A percentile compares a stretch with the other conserved stretches of the same genome.
These are phyloP conservation scores for Trochalopteron elliotii DNA, from an alignment of 2,113 vertebrate genomes.

Conservation along the genomic window DNA sequence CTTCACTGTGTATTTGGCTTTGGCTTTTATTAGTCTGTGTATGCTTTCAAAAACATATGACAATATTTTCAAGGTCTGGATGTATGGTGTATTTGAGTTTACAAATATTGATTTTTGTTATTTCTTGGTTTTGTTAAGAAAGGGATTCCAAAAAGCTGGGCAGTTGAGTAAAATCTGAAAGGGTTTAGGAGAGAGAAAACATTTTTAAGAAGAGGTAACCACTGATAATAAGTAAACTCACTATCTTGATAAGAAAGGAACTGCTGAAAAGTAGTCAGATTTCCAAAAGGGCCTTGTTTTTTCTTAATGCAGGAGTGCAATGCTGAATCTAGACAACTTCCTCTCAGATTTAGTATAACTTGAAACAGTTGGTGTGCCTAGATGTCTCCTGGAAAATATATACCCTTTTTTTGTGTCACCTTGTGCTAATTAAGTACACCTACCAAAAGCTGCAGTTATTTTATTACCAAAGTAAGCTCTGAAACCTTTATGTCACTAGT, in stretches of 20 bases:
- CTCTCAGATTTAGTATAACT: background rate
- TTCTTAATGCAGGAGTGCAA: background rate
- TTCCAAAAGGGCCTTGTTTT: background rate
- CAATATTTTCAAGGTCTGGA: background rate
- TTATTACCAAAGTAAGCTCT: background rate
- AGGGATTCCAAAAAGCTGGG: background rate
- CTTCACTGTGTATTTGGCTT: background rate
- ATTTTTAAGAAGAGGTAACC: background rate
- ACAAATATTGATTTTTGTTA: background rate
- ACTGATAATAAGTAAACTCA: background rate
- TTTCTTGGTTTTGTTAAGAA: background rate
- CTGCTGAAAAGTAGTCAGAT: background rate
- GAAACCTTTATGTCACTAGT: background rate
- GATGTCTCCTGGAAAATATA: background rate
- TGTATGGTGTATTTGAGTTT: background rate
- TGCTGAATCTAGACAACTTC: background rate
- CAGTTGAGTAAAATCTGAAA: background rate
- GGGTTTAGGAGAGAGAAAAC: background rate
- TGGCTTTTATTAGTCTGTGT: background rate
- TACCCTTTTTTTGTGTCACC: background rate
- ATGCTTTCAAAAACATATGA: background rate
- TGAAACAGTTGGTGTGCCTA: background rate
- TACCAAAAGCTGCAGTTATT: background rate
- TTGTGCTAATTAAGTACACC: background rate
- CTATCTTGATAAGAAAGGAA: background rate